Conservation (phyloP, 2,113 vertebrate genomes). For the Scophthalmus maximus region DNA sequence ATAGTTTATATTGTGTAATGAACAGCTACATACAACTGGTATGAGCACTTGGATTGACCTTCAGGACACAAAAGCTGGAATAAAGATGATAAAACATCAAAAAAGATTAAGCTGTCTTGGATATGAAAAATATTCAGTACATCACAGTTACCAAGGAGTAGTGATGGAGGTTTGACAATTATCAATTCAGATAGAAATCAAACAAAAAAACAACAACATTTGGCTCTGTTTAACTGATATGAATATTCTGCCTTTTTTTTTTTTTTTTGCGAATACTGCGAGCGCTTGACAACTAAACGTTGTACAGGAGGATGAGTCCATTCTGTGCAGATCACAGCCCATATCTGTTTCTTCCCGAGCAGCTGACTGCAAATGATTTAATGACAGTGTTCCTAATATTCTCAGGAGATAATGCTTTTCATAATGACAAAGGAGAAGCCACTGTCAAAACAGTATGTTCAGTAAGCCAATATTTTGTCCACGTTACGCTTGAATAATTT, state of each 20-base stretch:
- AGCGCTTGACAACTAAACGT: conserved; percentile 28
- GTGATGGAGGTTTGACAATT: conserved; percentile 20
- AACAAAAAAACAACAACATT: conserved; percentile 6
- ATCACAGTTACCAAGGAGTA: conserved; percentile 1
- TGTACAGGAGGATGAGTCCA: conserved; percentile 45
- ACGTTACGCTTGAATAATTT: conserved; percentile 59
- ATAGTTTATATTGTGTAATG: conserved; percentile 1
- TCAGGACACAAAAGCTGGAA: neutral
- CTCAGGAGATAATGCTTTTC: conserved; percentile 53
- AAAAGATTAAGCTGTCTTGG: neutral
- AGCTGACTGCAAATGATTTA: conserved; percentile 38
- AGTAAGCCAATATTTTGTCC: conserved; percentile 39
- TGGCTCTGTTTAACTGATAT: conserved; percentile 41
- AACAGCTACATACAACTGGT: neutral
- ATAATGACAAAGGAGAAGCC: conserved; percentile 46
- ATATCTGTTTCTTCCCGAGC: conserved; percentile 52
- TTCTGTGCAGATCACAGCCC: conserved; percentile 54
- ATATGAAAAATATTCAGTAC: conserved; percentile 1
- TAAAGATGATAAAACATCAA: neutral
- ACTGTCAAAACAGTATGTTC: conserved; percentile 31
- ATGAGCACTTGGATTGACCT: neutral
- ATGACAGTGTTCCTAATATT: conserved; percentile 40
- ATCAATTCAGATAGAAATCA: conserved; percentile 3
- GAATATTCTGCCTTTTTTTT: conserved; percentile 33
- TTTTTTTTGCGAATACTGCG: conserved; percentile 19